These are phyloP conservation scores for Nemurella pictetii DNA, from an alignment of 2,888 invertebrate species.

Conservation along the genomic window DNA sequence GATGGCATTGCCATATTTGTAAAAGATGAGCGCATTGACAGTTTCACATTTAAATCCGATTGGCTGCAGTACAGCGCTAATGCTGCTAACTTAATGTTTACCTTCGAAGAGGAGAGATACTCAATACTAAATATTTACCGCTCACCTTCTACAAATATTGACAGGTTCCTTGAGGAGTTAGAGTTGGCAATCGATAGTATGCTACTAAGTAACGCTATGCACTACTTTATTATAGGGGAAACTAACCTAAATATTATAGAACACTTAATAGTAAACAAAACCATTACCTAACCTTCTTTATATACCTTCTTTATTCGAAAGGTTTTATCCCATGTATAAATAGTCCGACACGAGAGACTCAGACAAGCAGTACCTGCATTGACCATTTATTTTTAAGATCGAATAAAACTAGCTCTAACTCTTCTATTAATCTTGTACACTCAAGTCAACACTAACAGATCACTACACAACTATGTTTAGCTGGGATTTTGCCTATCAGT, in stretches of 20 bases:
- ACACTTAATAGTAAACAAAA: no score
- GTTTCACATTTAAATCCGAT: no score
- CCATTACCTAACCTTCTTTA: no score
- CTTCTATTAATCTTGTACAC: no score
- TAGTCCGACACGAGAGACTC: neutral
- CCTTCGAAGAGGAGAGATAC: neutral
- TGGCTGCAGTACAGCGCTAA: no score
- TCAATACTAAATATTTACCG: neutral
- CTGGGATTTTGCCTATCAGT: no score
- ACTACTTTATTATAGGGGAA: neutral
- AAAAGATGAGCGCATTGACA: neutral
- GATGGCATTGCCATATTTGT: neutral
- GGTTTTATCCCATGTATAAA: neutral
- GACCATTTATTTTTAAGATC: neutral
- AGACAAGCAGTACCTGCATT: neutral
- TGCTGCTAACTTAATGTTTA: no score
- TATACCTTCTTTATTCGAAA: neutral
- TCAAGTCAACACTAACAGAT: no score
- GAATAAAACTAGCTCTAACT: no score
- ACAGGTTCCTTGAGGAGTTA: neutral
- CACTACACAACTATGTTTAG: no score
- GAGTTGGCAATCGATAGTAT: neutral
- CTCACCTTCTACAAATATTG: neutral
- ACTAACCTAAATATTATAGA: neutral
- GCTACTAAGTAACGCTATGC: no score